These are phyloP conservation scores for Oligia fasciuncula DNA, from an alignment of 2,888 invertebrate species.

Conservation along the genomic window DNA sequence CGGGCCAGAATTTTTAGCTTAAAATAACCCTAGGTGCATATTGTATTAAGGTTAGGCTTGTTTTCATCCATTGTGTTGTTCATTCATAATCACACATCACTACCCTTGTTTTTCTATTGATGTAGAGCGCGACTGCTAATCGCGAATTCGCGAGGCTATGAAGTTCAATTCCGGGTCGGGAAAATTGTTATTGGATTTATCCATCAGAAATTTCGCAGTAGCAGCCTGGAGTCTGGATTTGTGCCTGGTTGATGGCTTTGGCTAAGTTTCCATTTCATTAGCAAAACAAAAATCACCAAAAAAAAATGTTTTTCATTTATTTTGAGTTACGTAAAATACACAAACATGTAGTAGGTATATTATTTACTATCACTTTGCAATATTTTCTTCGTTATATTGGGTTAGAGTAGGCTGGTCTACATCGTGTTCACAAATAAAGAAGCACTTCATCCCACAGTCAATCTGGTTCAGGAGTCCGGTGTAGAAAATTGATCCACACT, in stretches of 20 bases:
- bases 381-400: slow-evolving; percentile 21
- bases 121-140: background rate
- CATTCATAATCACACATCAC: background rate
- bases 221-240: background rate
- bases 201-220: background rate
- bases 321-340: background rate
- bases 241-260: background rate
- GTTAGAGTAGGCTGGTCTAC: background rate
- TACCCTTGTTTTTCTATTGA: background rate
- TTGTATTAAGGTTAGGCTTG: too few relatives aligned
- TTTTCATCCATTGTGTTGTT: too few relatives aligned
- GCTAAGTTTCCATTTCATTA: background rate
- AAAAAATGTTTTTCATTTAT: too few relatives aligned
- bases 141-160: fast-evolving
- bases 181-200: background rate
- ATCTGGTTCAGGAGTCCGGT: slow-evolving; percentile 25
- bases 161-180: background rate
- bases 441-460: slow-evolving; percentile 24
- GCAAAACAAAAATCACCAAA: background rate
- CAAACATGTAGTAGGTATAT: background rate
- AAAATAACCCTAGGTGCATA: background rate
- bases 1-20: background rate
- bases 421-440: slow-evolving; percentile 39
- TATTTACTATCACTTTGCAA: background rate
- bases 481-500: slow-evolving; percentile 41